Conservation (phyloP, 2,888 invertebrate genomes). For the Thysanoteuthis rhombus region DNA sequence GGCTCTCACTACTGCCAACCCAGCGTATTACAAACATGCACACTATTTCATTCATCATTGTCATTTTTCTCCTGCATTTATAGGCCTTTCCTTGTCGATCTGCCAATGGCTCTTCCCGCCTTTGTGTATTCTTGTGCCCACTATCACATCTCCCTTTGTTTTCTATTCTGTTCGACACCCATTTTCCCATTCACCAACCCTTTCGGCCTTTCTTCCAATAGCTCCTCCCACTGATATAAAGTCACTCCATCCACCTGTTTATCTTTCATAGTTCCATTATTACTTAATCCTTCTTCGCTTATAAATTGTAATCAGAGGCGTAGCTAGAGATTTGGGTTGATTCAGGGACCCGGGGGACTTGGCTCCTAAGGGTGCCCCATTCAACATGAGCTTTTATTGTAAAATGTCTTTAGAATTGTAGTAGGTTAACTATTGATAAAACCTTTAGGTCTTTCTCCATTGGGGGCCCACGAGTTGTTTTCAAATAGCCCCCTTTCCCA, state of each 20-base stretch:
- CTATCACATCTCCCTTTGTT: background rate
- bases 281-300: background rate
- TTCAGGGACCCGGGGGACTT: too few species aligned
- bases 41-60: background rate
- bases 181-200: background rate
- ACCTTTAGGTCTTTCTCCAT: too few species aligned
- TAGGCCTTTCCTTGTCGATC: background rate
- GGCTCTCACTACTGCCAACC: background rate
- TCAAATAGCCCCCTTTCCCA: too few species aligned
- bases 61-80: background rate
- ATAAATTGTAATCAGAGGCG: too few species aligned
- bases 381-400: too few species aligned
- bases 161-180: background rate
- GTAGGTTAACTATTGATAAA: too few species aligned
- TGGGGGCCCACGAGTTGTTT: too few species aligned
- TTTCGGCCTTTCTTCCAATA: background rate
- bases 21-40: background rate
- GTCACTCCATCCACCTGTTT: background rate
- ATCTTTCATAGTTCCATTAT: background rate
- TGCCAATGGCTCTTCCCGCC: background rate
- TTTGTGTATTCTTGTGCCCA: background rate
- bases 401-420: too few species aligned
- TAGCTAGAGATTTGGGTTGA: too few species aligned
- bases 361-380: too few species aligned
- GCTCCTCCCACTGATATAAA: background rate